These are phyloP conservation scores for Brachionus manjavacas DNA, from an alignment of 1,140 invertebrate species.

Conservation along the genomic window DNA sequence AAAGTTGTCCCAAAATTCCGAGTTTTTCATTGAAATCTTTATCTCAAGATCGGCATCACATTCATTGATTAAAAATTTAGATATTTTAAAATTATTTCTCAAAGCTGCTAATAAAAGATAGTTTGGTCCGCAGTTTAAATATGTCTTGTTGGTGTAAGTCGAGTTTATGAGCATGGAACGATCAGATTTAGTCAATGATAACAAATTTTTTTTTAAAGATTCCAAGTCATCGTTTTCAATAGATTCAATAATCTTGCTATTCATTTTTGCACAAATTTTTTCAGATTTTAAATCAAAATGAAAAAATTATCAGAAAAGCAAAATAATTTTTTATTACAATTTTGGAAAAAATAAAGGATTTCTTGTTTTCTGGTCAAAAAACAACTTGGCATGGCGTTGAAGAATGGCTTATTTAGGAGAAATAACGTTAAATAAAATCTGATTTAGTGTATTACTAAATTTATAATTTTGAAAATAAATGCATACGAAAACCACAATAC, in stretches of 20 bases:
- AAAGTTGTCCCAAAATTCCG: slow-evolving; percentile 23
- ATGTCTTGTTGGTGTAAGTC: neutral
- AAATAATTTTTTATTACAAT: too few species aligned
- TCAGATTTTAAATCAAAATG: too few species aligned
- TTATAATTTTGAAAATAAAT: too few species aligned
- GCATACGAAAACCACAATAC: too few species aligned
- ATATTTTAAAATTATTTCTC: neutral
- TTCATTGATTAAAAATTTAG: slow-evolving; percentile 1
- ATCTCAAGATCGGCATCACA: neutral
- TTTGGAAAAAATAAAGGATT: too few species aligned
- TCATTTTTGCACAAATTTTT: neutral
- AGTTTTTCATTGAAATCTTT: neutral
- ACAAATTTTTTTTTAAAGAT: neutral
- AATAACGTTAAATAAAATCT: too few species aligned
- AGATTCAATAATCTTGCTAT: neutral
- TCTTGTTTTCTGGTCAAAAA: too few species aligned
- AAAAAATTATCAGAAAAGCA: too few species aligned
- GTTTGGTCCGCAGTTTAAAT: neutral
- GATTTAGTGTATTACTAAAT: too few species aligned
- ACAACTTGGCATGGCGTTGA: too few species aligned
- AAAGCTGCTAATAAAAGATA: neutral
- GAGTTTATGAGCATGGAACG: neutral
- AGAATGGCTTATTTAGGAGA: too few species aligned
- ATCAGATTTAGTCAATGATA: neutral
- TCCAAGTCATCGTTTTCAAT: neutral